Evolutionary conservation across 1,140 invertebrate genomes (phyloP).

Genomic region (Leptestheria dahalacensis): DNA sequence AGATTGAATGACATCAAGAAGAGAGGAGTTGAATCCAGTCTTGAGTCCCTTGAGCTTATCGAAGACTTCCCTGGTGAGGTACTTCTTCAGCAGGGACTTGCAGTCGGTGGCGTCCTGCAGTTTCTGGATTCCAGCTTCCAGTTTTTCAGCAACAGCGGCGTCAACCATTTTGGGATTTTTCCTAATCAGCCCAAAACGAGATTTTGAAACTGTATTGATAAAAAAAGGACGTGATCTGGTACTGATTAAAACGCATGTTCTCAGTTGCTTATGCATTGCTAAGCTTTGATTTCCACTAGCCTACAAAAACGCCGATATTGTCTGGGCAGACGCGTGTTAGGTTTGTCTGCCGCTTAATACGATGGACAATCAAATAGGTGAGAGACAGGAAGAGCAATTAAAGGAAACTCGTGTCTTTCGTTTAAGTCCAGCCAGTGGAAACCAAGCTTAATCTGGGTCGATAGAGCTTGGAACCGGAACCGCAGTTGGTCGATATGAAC

Average conservation of each 20-base stretch:
- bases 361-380: too few relatives aligned
- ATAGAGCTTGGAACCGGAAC: too few relatives aligned
- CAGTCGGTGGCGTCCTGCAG: slow-evolving; percentile 63
- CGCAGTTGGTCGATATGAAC: too few relatives aligned
- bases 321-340: too few relatives aligned
- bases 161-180: slow-evolving; percentile 49
- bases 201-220: neutral
- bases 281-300: too few relatives aligned
- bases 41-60: slow-evolving; percentile 79
- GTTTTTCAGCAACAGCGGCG: slow-evolving; percentile 67
- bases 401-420: too few relatives aligned
- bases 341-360: too few relatives aligned
- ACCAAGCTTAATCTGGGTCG: too few relatives aligned
- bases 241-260: neutral
- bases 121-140: slow-evolving; percentile 80
- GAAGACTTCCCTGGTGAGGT: slow-evolving; percentile 75
- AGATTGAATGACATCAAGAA: slow-evolving; percentile 83
- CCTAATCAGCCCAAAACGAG: neutral
- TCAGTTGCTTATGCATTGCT: too few relatives aligned
- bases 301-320: too few relatives aligned
- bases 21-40: slow-evolving; percentile 75
- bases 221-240: neutral
- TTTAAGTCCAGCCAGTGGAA: too few relatives aligned
- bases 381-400: too few relatives aligned
- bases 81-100: slow-evolving; percentile 89